Percentiles rank a stretch among this genome's conserved stretches.
Conservation (phyloP, 2,797 vertebrate genomes). For the Halcyon smyrnensis region DNA sequence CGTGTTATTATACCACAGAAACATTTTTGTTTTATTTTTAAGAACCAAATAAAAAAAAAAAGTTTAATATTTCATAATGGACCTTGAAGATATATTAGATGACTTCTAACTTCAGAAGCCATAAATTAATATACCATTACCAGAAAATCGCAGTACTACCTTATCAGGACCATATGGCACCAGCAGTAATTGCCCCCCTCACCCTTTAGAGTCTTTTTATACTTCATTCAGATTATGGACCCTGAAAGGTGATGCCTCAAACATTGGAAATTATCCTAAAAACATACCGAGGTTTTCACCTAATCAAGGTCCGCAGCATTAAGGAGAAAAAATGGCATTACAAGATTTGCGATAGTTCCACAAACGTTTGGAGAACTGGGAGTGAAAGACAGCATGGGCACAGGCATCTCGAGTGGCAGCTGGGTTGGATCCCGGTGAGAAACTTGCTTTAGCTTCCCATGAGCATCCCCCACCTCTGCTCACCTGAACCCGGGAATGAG, state of each 20-base stretch:
- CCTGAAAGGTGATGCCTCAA: not conserved
- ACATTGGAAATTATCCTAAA: not conserved
- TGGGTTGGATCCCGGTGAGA: fast-evolving
- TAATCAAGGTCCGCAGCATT: not conserved
- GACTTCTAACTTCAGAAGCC: not conserved
- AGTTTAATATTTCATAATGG: not conserved
- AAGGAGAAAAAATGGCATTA: not conserved
- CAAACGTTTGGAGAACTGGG: fast-evolving
- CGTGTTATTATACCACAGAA: not conserved
- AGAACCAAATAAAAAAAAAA: not conserved
- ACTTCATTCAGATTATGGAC: not conserved
- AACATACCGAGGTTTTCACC: not conserved
- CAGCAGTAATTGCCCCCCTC: not conserved
- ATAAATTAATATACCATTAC: not conserved
- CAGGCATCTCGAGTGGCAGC: not conserved
- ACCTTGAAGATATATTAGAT: not conserved
- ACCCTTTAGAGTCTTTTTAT: not conserved
- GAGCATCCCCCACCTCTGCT: not conserved
- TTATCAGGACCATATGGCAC: not conserved
- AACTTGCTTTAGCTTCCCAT: fast-evolving
- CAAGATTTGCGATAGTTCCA: not conserved
- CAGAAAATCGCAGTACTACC: not conserved
- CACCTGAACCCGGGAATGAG: fast-evolving
- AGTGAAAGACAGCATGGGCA: fast-evolving
- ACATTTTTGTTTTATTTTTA: constrained; percentile 2